Evolutionary conservation across 2,888 invertebrate genomes (phyloP), one percentile per base, ranked within the genome.

Genomic region (Patella caerulea): DNA sequence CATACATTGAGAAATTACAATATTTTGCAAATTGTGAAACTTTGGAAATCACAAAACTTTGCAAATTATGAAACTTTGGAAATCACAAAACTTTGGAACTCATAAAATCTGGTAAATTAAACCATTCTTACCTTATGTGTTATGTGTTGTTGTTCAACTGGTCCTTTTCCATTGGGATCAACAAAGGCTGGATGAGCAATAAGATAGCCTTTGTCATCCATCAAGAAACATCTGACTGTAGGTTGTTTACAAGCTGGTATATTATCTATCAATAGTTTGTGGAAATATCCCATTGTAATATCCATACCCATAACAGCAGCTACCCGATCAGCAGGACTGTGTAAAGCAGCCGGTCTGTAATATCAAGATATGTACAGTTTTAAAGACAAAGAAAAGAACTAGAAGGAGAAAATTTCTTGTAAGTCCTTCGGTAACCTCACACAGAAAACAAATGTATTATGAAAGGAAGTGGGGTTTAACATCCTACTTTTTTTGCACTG

Each of bases 151-250:
- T 95, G 95, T 89, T 97, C 97, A 65, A 96, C 94, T 0, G 95
- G 95, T 34, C 93, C 94, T 86, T 93, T 93, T 65, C 94, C 94
- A 77, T 89, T 88, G 4, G 92, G 91, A 80, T 92, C 92, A 53
- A 93, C 94, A 83, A 97, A 93, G 72, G 95, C 95, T 15, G 96
- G 96, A 92, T 97, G 97, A 14, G 96, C 96, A 70, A 97, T 94
- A 79, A 98, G 92, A 90, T 97, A 98, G 0, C 97, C 98, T 84
- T 95, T 94, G 91, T 97, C 96, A 88, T 98, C 97, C 94, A 97
- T 95, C 55, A 98, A 92, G 88, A 98, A 95, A 92, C 98, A 98
- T 78, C 91, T 87, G 78, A 92, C 88, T 72, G 89, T 84, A 24
- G 87, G 83, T 54, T 87, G 83, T 55, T 86, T 84, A 86, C 92